A percentile compares a stretch with the other conserved stretches of the same genome.
Conservation (phyloP, 1,140 invertebrate genomes). For the Conus ventricosus region DNA sequence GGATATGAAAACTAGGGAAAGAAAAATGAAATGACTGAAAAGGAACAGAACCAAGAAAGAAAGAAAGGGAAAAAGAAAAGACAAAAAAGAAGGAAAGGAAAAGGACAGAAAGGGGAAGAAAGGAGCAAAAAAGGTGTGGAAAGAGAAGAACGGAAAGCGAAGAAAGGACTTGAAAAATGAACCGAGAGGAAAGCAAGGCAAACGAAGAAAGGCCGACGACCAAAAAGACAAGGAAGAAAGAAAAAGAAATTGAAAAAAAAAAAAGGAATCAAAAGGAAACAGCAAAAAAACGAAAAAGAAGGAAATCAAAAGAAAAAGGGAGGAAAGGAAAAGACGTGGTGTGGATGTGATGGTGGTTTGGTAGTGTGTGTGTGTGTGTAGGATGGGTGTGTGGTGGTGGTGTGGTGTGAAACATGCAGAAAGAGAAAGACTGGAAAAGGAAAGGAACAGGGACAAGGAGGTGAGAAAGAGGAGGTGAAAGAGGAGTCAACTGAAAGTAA, state of each 20-base stretch:
- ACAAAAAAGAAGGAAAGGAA: background rate
- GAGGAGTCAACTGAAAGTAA: no score
- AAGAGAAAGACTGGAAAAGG: background rate
- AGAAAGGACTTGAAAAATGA: background rate
- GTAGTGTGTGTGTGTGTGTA: no score
- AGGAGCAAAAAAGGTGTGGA: background rate
- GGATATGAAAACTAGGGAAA: background rate
- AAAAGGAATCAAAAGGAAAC: background rate
- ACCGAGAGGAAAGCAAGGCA: background rate
- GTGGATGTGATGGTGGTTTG: no score
- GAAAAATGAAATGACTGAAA: background rate
- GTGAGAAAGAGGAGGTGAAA: background rate
- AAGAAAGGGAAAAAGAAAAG: background rate
- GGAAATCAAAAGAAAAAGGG: background rate
- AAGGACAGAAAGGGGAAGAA: background rate
- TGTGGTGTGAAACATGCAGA: no score
- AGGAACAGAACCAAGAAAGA: background rate
- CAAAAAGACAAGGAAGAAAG: background rate
- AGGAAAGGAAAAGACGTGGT: slow-evolving; percentile 3
- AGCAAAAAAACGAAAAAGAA: background rate
- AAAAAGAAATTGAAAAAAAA: background rate
- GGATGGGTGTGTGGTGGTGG: no score
- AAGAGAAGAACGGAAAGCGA: background rate
- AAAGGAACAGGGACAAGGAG: background rate
- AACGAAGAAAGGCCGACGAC: background rate